A percentile compares a stretch with the other conserved stretches of the same genome.
Conservation (phyloP, 2,113 vertebrate species). For the Pardalotus punctatus region DNA sequence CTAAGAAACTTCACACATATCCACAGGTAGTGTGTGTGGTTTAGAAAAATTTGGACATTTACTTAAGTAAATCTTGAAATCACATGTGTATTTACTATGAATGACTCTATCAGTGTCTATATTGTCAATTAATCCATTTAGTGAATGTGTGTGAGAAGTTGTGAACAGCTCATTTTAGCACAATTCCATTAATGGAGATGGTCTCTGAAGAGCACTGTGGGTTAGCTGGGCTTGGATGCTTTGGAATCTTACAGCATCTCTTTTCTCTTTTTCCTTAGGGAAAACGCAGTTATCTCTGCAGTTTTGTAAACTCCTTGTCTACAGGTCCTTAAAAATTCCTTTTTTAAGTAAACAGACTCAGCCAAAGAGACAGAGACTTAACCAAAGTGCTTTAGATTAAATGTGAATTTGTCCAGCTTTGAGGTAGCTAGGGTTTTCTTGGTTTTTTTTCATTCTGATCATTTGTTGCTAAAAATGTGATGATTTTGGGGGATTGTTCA, state of each 20-base stretch:
- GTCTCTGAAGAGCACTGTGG: background rate
- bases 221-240: background rate
- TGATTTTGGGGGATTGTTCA: background rate
- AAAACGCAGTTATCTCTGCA: background rate
- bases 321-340: background rate
- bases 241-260: background rate
- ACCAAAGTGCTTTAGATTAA: background rate
- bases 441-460: background rate
- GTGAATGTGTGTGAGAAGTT: background rate
- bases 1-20: background rate
- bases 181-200: background rate
- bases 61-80: background rate
- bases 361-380: background rate
- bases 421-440: background rate
- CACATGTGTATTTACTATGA: background rate
- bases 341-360: background rate
- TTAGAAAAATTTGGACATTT: background rate
- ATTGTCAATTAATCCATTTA: background rate
- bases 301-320: background rate
- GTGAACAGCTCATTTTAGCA: background rate
- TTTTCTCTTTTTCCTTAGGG: background rate
- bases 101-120: rapidly evolving
- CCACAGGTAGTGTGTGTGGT: background rate
- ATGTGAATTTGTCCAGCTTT: background rate
- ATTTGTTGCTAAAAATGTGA: background rate